A percentile compares a stretch with the other conserved stretches of the same genome.
These are phyloP conservation scores for Mesorhabditis spiculigera DNA, from an alignment of 2,888 invertebrate genomes.

Conservation along the genomic window DNA sequence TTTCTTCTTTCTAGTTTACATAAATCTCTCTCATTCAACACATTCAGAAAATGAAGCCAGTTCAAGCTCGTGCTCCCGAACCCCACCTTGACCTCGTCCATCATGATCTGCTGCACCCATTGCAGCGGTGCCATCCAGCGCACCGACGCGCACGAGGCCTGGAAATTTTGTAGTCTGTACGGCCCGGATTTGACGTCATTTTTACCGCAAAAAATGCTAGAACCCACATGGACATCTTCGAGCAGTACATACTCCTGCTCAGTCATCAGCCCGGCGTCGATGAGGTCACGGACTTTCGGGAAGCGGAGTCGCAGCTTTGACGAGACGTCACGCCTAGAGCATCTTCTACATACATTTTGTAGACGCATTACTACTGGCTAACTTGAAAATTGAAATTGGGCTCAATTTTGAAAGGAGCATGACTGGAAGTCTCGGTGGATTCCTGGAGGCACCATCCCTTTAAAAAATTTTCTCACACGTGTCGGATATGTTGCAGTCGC, in stretches of 20 bases:
- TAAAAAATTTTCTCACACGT: too few species aligned
- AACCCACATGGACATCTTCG: constrained; percentile 27
- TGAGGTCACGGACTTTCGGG: constrained; percentile 26
- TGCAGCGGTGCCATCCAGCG: constrained; percentile 49
- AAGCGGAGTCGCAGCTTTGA: constrained; percentile 46
- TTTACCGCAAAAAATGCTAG: not conserved
- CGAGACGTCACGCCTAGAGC: constrained; percentile 40
- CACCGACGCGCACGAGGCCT: constrained; percentile 27
- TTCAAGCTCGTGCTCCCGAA: not conserved
- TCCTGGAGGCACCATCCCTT: too few species aligned
- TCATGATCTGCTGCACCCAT: constrained; percentile 41
- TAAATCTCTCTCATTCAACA: not conserved
- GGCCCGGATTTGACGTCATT: not conserved
- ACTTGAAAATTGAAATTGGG: too few species aligned
- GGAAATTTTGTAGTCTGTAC: not conserved
- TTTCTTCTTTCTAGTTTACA: not conserved
- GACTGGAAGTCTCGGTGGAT: too few species aligned
- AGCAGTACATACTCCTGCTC: constrained; percentile 35
- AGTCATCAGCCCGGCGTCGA: constrained; percentile 33
- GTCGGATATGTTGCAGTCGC: too few species aligned
- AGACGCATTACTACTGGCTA: not conserved
- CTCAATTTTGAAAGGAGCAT: too few species aligned
- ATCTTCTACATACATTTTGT: not conserved
- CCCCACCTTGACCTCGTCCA: constrained; percentile 29
- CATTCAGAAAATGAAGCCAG: not conserved